Evolutionary conservation across 2,113 vertebrate genomes (phyloP).

Genomic region (Cygnus buccinator): DNA sequence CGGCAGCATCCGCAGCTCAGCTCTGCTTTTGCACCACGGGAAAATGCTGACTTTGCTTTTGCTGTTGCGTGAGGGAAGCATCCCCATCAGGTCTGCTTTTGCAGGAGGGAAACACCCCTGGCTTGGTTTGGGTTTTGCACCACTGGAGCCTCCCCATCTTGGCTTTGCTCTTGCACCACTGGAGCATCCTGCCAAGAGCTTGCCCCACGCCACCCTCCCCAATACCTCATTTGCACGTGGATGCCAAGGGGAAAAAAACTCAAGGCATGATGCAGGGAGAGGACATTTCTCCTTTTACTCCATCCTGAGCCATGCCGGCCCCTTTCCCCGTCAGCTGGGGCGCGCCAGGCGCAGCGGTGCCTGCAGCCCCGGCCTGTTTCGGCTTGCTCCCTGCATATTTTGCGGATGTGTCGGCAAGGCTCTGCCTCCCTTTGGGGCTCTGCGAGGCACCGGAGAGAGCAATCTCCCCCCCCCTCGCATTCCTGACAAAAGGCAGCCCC

Average conservation of each 20-base stretch:
- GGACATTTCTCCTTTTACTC: not conserved
- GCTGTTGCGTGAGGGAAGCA: too few species aligned
- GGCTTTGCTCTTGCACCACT: not conserved
- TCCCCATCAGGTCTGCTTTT: not conserved
- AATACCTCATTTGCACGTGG: accelerated
- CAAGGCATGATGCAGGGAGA: not conserved
- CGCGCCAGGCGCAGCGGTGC: not conserved
- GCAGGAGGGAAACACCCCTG: not conserved
- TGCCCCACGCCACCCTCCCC: not conserved
- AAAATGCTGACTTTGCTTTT: not conserved
- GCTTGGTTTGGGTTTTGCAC: not conserved
- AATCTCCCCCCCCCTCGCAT: not conserved
- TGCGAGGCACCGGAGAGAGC: not conserved
- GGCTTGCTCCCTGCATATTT: not conserved
- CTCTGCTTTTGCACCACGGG: not conserved
- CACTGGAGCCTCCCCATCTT: not conserved
- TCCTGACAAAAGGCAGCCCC: not conserved
- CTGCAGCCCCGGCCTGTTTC: not conserved
- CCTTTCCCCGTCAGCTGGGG: not conserved
- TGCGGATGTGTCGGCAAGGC: not conserved
- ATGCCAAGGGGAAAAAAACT: not conserved
- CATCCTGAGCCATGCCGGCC: not conserved
- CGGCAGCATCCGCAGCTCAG: not conserved
- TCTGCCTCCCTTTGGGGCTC: not conserved
- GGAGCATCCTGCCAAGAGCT: not conserved